Evolutionary conservation across 2,797 vertebrate species (phyloP).

Genomic region (Podarcis siculus): DNA sequence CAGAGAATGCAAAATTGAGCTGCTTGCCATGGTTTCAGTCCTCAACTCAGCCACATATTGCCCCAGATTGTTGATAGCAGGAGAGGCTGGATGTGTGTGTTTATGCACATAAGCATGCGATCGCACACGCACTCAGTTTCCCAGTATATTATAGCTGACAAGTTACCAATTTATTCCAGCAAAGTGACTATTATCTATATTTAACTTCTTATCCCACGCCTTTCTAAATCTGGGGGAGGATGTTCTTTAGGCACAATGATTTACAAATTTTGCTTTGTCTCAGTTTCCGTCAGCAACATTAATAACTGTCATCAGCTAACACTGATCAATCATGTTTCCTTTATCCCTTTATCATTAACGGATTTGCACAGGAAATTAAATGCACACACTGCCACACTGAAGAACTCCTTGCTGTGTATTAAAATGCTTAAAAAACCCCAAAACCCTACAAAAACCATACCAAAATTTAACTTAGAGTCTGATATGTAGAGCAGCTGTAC

Average conservation of each 20-base stretch:
- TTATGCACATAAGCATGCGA: no score
- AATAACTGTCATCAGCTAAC: neutral
- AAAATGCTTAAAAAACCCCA: neutral
- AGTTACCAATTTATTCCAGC: neutral
- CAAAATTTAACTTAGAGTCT: neutral
- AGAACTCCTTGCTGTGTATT: neutral
- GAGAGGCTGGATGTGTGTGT: neutral
- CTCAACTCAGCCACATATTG: neutral
- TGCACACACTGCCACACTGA: neutral
- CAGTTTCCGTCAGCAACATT: neutral
- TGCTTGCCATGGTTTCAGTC: neutral
- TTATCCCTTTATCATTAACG: slow-evolving; percentile 18
- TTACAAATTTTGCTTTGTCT: slow-evolving; percentile 20
- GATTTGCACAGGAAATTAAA: slow-evolving; percentile 19
- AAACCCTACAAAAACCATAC: neutral
- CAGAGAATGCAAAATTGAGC: neutral
- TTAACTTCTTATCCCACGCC: neutral
- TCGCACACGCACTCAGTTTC: no score
- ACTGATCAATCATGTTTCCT: slow-evolving; percentile 9
- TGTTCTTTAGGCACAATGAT: neutral
- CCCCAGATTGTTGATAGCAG: neutral
- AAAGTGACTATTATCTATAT: neutral
- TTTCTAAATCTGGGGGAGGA: neutral
- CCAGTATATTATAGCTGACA: neutral
- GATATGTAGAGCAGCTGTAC: neutral